phyloP scores from a whole-genome alignment of 2,113 vertebrate genomes.

The Dipodomys ordii region DNA sequence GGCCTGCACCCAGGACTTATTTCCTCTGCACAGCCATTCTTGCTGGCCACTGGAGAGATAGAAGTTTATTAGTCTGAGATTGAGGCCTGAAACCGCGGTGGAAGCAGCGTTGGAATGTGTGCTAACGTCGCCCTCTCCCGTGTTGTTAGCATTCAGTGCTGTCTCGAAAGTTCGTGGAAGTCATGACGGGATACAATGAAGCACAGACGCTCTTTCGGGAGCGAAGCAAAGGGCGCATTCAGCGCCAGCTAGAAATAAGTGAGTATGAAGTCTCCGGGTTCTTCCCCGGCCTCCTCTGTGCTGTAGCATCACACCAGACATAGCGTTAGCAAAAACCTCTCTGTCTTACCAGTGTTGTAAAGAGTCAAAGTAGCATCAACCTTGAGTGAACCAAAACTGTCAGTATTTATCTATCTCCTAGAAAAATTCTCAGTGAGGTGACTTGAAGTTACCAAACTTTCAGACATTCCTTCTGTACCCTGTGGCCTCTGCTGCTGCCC shows the following conservation, averaged over 20 bases:
- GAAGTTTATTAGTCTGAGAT: accelerated
- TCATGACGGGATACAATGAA: slow-evolving; percentile 96
- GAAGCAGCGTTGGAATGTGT: accelerated
- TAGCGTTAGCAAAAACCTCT: too few species aligned
- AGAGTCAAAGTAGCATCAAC: neutral
- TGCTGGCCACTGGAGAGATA: neutral
- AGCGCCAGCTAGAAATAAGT: slow-evolving; percentile 98
- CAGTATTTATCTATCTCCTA: neutral
- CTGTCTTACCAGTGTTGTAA: neutral
- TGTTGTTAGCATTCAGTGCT: slow-evolving; percentile 91
- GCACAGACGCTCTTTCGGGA: slow-evolving; percentile 96
- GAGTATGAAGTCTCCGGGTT: slow-evolving; percentile 77
- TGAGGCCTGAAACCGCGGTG: accelerated
- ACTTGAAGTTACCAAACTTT: neutral
- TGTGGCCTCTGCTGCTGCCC: neutral
- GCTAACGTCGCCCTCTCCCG: accelerated
- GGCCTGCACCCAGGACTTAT: too few species aligned
- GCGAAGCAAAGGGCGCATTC: slow-evolving; percentile 96
- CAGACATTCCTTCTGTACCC: neutral
- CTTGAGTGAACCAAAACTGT: neutral
- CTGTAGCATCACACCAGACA: too few species aligned
- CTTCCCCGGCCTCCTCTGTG: too few species aligned
- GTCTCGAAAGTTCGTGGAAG: slow-evolving; percentile 96
- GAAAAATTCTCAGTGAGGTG: neutral
- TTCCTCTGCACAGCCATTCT: too few species aligned